Base-by-base conservation (phyloP, 2,888 invertebrate genomes). In the Dusona sp. region DNA sequence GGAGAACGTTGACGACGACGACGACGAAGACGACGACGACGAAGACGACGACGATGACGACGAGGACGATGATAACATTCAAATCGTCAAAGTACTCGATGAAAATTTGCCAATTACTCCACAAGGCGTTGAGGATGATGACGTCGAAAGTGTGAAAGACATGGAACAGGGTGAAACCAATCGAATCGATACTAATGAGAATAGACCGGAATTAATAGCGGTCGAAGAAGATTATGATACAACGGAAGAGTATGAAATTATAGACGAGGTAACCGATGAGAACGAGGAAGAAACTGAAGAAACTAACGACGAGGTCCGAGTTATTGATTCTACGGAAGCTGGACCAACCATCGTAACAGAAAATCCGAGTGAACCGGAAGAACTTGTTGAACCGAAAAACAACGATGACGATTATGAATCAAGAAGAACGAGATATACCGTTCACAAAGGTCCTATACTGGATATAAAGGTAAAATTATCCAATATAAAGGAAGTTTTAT, bases 391-490 rank as follows among this genome's bases (percentile, higher is more conserved):
- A 48, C 11, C 45, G 29, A 68, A 84, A 7, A 6, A 81, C 7
- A 68, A 88, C 7, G 85, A 88, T 11, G 70, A 68, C 33, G 67
- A 80, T 7, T 70, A 51, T 79, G 90, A 91, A 86, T 78, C 87
- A 4, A 79, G 88, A 25, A 91, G 91, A 38, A 91, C 87, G 38
- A 90, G 92, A 64, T 94, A 94, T 80, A 90, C 91, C 19, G 90
- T 90, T 67, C 94, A 94, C 88, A 94, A 92, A 86, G 94, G 94
- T 81, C 94, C 94, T 51, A 93, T 94, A 87, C 91, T 94, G 89
- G 93, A 94, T 88, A 92, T 94, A 83, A 94, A 94, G 93, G 94
- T 94, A 93, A 92, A 91, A 86, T 3, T 19, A 54, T 8, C 64
- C 22, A 48, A 57, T 75, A 22, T 25, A 64, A 78, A 74, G 77